Evolutionary conservation across 2,797 vertebrate genomes (phyloP), one percentile per base, ranked within the genome.

Genomic region (Orientallactaga sibirica): DNA sequence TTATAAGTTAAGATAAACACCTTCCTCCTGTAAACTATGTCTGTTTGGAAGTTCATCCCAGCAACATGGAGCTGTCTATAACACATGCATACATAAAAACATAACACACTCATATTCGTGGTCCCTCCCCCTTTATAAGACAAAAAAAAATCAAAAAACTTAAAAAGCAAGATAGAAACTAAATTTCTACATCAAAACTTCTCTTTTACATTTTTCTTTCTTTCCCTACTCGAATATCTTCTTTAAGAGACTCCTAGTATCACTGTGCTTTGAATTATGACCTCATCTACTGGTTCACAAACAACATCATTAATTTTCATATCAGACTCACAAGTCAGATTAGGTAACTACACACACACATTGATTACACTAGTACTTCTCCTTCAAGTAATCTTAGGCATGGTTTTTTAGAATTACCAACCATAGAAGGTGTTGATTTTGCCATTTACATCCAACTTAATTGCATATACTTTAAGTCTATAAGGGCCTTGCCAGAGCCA

Each of bases 371-470:
- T 52, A 89, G 68, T 0, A 0, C 43, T 74, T 52, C 68, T 88
- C 16, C 88, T 90, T 94, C 70, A n/a, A 75, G 25, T 55, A 90
- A 67, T 64, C 70, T 93, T 24, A 94, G n/a, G 7, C 92, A 90
- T 92, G 37, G 9, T 74, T 92, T 29, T 94, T 91, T 33, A 88
- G 88, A 91, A 96, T 94, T 91, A 74, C 11, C 92, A 94, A 90
- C 84, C 19, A 61, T 91, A 61, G 20, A 76, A 67, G 37, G 52
- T 41, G 37, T n/a, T 90, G 75, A 88, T 89, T 95, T 96, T 95
- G 25, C 58, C 41, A 78, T 80, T 95, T 85, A 58, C 66, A 80
- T 78, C 3, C 29, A 43, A 62, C 70, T 93, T 95, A 80, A 90
- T 90, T 85, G 2, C 80, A 74, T 71, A 9, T 52, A 24, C 73